These are phyloP conservation scores for Seira ritae DNA, from an alignment of 2,888 invertebrate genomes.

Conservation along the genomic window DNA sequence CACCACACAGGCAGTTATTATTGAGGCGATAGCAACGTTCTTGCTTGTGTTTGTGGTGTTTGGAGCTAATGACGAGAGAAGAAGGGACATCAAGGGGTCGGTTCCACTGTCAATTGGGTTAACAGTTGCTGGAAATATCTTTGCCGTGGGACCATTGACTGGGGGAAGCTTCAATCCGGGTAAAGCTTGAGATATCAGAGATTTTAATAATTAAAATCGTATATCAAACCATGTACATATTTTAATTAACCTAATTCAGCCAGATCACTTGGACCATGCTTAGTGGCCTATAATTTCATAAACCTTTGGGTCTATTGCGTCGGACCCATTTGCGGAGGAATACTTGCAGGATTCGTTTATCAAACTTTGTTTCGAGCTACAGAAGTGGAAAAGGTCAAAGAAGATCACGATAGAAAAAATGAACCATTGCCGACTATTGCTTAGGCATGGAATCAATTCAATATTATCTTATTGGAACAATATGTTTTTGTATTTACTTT, in stretches of 20 bases:
- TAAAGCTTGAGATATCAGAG: too few relatives aligned
- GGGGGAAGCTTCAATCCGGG: constrained; percentile 78
- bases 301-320: constrained; percentile 87
- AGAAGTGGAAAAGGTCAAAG: too few relatives aligned
- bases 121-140: constrained; percentile 74
- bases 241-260: too few relatives aligned
- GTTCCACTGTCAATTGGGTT: constrained; percentile 77
- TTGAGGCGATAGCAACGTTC: constrained; percentile 75
- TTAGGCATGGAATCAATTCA: too few relatives aligned
- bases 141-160: constrained; percentile 75
- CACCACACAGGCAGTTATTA: too few relatives aligned
- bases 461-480: too few relatives aligned
- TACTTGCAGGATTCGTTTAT: constrained; percentile 59
- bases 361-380: too few relatives aligned
- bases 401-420: too few relatives aligned
- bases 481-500: too few relatives aligned
- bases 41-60: constrained; percentile 75
- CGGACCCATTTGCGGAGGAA: constrained; percentile 81
- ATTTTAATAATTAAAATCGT: too few relatives aligned
- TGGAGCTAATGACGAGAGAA: constrained; percentile 75
- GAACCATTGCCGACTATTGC: too few relatives aligned
- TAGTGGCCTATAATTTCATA: constrained; percentile 76
- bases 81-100: constrained; percentile 76
- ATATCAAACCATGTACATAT: too few relatives aligned
- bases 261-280: constrained; percentile 77